Evolutionary conservation across 2,888 invertebrate genomes (phyloP).

Genomic region (Antitype chi): DNA sequence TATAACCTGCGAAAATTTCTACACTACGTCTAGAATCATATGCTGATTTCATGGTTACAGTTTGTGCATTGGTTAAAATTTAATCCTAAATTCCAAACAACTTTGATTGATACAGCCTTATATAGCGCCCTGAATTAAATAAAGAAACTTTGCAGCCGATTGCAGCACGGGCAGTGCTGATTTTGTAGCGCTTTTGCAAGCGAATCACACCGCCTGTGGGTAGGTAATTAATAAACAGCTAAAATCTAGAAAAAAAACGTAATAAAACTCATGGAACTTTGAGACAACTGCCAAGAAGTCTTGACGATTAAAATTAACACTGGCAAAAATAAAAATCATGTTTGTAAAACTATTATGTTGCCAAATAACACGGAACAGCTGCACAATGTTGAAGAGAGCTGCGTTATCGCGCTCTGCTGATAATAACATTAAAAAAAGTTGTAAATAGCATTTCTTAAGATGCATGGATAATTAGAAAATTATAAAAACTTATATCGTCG

Average conservation of each 20-base stretch:
- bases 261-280: conserved; percentile 86
- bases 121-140: conserved; percentile 31
- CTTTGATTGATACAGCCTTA: conserved; percentile 11
- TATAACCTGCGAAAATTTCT: too few relatives aligned
- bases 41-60: too few relatives aligned
- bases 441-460: conserved; percentile 48
- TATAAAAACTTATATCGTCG: conserved; percentile 59
- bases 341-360: conserved; percentile 85
- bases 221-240: conserved; percentile 84
- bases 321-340: conserved; percentile 83
- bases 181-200: conserved; percentile 41
- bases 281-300: conserved; percentile 88
- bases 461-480: conserved; percentile 63
- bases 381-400: conserved; percentile 72
- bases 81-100: background rate
- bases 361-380: conserved; percentile 87
- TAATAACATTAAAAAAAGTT: conserved; percentile 59
- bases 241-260: conserved; percentile 80
- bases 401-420: conserved; percentile 66
- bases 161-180: conserved; percentile 28
- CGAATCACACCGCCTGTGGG: conserved; percentile 65
- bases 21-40: too few relatives aligned
- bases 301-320: conserved; percentile 87
- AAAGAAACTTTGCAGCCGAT: conserved; percentile 41
- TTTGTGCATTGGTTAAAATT: too few relatives aligned